Conservation (phyloP, 2,888 invertebrate species). For the Agonopterix arenella region DNA sequence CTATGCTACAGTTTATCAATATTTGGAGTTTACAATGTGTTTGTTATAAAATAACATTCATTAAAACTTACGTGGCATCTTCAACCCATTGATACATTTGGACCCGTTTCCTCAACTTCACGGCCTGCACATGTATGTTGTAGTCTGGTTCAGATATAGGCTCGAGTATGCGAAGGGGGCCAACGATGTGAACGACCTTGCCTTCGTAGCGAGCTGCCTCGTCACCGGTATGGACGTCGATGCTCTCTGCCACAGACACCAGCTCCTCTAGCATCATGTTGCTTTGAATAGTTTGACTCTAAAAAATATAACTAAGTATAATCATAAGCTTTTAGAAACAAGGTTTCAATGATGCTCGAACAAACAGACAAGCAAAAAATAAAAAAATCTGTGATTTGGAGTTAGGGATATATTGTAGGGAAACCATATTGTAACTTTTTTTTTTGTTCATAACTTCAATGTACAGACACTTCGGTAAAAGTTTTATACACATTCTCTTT, state of each 20-base stretch:
- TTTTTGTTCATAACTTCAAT: too few relatives aligned
- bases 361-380: too few relatives aligned
- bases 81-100: constrained; percentile 98
- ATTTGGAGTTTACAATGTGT: too few relatives aligned
- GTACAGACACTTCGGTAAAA: too few relatives aligned
- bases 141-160: constrained; percentile 92
- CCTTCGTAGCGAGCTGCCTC: constrained; percentile 83
- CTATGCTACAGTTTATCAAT: too few relatives aligned
- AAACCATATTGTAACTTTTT: too few relatives aligned
- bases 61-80: constrained; percentile 76
- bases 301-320: constrained; percentile 14
- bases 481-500: too few relatives aligned
- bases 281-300: constrained; percentile 88
- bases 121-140: constrained; percentile 88
- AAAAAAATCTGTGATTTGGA: too few relatives aligned
- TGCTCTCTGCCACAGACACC: constrained; percentile 62
- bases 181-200: constrained; percentile 85
- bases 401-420: too few relatives aligned
- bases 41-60: too few relatives aligned
- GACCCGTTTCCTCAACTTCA: constrained; percentile 89
- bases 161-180: constrained; percentile 84
- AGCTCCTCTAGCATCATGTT: constrained; percentile 89
- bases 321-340: neutral
- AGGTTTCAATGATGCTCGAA: too few relatives aligned
- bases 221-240: constrained; percentile 83